Base-by-base conservation (phyloP, 2,113 vertebrate genomes). In the Prionailurus bengalensis region DNA sequence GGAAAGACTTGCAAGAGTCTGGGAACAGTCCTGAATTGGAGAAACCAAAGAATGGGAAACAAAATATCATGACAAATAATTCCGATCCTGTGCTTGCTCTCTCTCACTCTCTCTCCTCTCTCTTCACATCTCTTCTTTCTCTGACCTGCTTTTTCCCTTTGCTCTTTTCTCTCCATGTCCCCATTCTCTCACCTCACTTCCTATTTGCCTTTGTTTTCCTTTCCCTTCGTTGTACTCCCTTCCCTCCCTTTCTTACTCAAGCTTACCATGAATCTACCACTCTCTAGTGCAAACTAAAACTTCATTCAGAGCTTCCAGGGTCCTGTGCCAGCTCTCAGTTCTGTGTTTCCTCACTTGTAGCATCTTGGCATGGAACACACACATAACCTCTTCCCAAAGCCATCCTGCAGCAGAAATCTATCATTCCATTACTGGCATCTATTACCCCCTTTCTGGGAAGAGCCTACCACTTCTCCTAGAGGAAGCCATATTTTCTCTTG, bases 271-370 rank as follows among this genome's bases (percentile, higher is more conserved):
- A 93, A 68, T 94, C 58, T 51, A 42, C 19, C 36, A 36, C 45
- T 58, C 19, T 36, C 33, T 39, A 84, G 55, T 48, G 11, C 58
- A 55, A 17, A 93, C n/a, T 53, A 36, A 55, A 89, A 55, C 29
- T 73, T 82, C 33, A 66, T 92, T 89, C 48, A 81, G n/a, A 21
- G 36, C 25, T 48, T 79, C 31, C 48, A 33, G 55, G 9, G 55
- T 71, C 33, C 39, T 21, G 15, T 27, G 12, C 53, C 86, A 79
- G 5, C 36, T 82, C 74, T 89, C 42, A 16, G 27, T 51, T 73
- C 78, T 95, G 27, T 16, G 58, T 91, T 95, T 93, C 63, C 36
- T 94, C 39, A 36, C n/a, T 84, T 88, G 81, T 8, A 93, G 66
- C 42, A 39, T 76, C 76, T 65, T 73, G 51, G 31, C 65, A 76